Evolutionary conservation across 1,140 invertebrate genomes (phyloP), one percentile per base, ranked within the genome.

Genomic region (Drosophila tropicalis): DNA sequence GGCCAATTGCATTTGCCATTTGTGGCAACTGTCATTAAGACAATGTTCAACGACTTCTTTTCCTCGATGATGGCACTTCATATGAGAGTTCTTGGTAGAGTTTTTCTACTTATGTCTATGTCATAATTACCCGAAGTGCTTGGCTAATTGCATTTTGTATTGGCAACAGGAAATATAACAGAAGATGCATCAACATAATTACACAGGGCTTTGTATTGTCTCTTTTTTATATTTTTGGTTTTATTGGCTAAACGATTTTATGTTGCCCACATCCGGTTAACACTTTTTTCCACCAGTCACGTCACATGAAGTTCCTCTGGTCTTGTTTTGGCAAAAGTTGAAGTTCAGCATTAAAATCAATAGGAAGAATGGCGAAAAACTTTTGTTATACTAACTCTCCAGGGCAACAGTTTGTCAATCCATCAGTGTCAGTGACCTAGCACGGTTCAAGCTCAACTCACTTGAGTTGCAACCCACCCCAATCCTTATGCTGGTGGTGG

Each of bases 41-140:
- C 17, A 51, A 22, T 1, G 44, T 12, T 19, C 10, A 10, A 4
- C 9, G 17, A 12, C 17, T 51, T 12, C 44, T 51, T 12, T 10
- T 47, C 9, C 7, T 10, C 5, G 32, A 40, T 22, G 61, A 17
- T 47, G 36, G 39, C 60, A 62, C 40, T 62, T 62, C 25, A 47
- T 41, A 44, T 29, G 41, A 62, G 40, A 60, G 32, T 39, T 17
- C 57, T 47, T 10, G 7, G n/a, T n/a, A 6, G 1, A 36, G 56
- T 75, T 79, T 76, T 71, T 32, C n/a, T 25, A 34, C 29, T 29
- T 29, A 1, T 72, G 72, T 60, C 56, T 69, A 57, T 68, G 58
- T 77, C 74, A 79, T 79, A 77, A 79, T 79, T 79, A 79, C 74
- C 68, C 69, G 74, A 79, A 74, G 70, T 79, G 70, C 63, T 66